Conservation (phyloP, 2,888 invertebrate genomes). For the Euplagia quadripunctaria region DNA sequence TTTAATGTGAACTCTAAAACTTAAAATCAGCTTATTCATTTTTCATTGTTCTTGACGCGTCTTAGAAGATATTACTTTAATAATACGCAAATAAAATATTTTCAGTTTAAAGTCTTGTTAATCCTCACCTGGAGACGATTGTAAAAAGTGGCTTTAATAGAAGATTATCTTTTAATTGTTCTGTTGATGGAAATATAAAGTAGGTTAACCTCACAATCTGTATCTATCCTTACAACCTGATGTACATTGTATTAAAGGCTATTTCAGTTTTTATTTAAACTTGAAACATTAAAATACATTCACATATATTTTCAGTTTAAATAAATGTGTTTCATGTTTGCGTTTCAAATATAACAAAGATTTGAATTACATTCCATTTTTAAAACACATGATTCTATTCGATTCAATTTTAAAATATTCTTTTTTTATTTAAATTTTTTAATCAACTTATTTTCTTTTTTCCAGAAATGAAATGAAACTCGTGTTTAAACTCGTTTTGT, state of each 20-base stretch:
- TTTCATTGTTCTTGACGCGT: too few relatives aligned
- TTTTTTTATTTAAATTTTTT: slow-evolving; percentile 1
- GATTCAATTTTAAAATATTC: background rate
- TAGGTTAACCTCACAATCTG: too few relatives aligned
- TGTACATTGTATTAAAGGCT: too few relatives aligned
- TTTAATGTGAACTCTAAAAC: background rate
- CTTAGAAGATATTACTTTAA: too few relatives aligned
- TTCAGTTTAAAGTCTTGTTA: too few relatives aligned
- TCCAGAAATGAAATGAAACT: slow-evolving; percentile 7
- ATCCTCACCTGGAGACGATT: too few relatives aligned
- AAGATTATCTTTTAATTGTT: too few relatives aligned
- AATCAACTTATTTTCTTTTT: slow-evolving; percentile 1
- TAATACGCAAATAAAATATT: too few relatives aligned
- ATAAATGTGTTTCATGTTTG: background rate
- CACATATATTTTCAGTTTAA: background rate
- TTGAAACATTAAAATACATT: background rate
- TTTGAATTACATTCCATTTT: background rate
- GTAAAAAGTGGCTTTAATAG: too few relatives aligned
- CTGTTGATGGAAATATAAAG: too few relatives aligned
- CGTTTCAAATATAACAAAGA: background rate
- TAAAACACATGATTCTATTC: background rate
- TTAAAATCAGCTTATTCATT: background rate
- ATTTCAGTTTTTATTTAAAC: too few relatives aligned
- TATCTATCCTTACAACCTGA: too few relatives aligned
- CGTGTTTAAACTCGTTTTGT: slow-evolving; percentile 17